Base-by-base conservation (phyloP, 1,140 invertebrate species). In the Copidosoma floridanum region DNA sequence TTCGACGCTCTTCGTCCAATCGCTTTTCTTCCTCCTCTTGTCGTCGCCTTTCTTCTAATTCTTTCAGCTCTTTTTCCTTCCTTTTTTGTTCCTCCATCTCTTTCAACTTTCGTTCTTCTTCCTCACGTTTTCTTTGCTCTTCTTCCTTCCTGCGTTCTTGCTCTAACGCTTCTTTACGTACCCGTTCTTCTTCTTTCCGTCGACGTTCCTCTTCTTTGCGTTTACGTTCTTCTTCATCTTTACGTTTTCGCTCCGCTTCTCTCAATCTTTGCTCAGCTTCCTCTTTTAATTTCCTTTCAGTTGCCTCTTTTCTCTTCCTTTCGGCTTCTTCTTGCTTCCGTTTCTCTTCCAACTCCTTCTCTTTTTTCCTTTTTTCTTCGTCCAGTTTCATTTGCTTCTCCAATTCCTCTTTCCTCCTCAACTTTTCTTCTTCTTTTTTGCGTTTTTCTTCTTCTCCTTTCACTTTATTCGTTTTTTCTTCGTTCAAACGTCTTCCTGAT, bases 211-310 rank as follows among this genome's bases (percentile, higher is more conserved):
- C 52, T n/a, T 58, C 53, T 51, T 57, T 48, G 29, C 44, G 18
- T 46, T 65, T 50, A 47, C 52, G 21, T 55, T 64, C 57, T 35
- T 56, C 62, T 51, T 50, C 32, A 24, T 44, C 60, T 65, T 65
- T 55, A 43, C 41, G 40, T 63, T 48, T n/a, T n/a, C n/a, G n/a
- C 56, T 35, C n/a, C 35, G 57, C 20, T 44, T 58, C 38, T 46
- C 47, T 21, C 48, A 46, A n/a, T 43, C 54, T 5, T 57, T 37
- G 27, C 68, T 65, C 51, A 24, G 68, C 53, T 46, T 68, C 67
- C 41, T 67, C 59, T 21, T 68, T 59, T 23, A 67, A 29, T 44
- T 60, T 47, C 41, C 61, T 20, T 18, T 69, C 56, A 16, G 38
- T 51, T 59, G 63, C 46, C 51, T 57, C 51, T 43, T 57, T 62